These are phyloP conservation scores for Scaptomyza tumidula DNA, from an alignment of 2,888 invertebrate species.

Conservation along the genomic window DNA sequence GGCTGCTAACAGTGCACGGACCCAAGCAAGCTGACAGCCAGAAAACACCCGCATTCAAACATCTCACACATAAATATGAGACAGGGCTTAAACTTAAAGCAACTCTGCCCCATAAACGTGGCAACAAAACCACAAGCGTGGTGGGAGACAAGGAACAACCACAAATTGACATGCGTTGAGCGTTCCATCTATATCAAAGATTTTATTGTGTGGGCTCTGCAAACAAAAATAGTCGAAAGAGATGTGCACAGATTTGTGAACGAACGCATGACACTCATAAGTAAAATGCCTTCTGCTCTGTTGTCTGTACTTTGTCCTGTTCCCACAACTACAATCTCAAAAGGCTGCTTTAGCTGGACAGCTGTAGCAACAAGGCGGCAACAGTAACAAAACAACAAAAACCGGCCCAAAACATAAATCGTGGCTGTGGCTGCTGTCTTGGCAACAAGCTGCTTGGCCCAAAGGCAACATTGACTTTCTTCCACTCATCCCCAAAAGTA, in stretches of 20 bases:
- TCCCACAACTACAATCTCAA: slow-evolving; percentile 25
- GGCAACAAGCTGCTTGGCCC: slow-evolving; percentile 42
- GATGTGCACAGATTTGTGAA: slow-evolving; percentile 62
- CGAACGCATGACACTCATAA: slow-evolving; percentile 69
- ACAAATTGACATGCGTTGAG: slow-evolving; percentile 71
- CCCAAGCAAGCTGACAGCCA: slow-evolving; percentile 8
- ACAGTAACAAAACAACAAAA: not conserved
- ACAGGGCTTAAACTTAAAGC: slow-evolving; percentile 31
- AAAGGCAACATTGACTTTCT: slow-evolving; percentile 27
- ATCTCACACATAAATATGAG: slow-evolving; percentile 60
- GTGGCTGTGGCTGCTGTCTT: slow-evolving; percentile 40
- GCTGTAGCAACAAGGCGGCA: not conserved
- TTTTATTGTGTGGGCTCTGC: slow-evolving; percentile 37
- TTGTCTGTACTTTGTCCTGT: slow-evolving; percentile 2
- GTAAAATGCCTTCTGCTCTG: slow-evolving; percentile 59
- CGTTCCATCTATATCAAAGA: slow-evolving; percentile 26
- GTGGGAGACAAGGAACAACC: slow-evolving; percentile 25
- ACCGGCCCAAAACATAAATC: slow-evolving; percentile 47
- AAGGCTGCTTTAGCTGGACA: slow-evolving; percentile 36
- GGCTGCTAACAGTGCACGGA: slow-evolving; percentile 14
- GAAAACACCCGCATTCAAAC: slow-evolving; percentile 59
- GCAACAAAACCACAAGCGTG: slow-evolving; percentile 14
- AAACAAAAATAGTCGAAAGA: slow-evolving; percentile 12
- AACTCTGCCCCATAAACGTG: slow-evolving; percentile 41
- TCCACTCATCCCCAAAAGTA: not conserved